phyloP scores from a whole-genome alignment of 1,140 invertebrate genomes.

The Drosophila paulistorum region DNA sequence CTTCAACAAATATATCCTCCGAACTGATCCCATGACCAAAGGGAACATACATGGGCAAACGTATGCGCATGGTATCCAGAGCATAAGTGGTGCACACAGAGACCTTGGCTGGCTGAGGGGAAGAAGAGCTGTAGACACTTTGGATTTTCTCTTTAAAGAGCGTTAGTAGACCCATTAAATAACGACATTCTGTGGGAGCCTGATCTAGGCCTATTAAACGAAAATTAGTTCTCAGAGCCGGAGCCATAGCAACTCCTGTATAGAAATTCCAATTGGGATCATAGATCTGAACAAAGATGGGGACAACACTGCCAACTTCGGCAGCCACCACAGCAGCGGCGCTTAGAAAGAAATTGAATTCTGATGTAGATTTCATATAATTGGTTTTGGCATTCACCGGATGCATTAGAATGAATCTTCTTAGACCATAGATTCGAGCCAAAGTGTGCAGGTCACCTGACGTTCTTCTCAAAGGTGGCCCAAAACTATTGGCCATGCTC shows the following conservation, averaged over 20 bases:
- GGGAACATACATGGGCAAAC: slow-evolving; percentile 71
- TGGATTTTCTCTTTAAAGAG: slow-evolving; percentile 92
- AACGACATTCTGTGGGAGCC: slow-evolving; percentile 91
- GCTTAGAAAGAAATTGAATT: slow-evolving; percentile 93
- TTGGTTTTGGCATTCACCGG: slow-evolving; percentile 84
- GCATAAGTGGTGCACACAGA: slow-evolving; percentile 93
- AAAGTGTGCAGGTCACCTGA: slow-evolving; percentile 84
- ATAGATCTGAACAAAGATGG: slow-evolving; percentile 93
- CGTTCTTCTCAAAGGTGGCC: slow-evolving; percentile 84
- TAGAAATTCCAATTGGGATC: slow-evolving; percentile 92
- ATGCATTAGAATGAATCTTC: slow-evolving; percentile 92
- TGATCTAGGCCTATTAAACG: slow-evolving; percentile 94
- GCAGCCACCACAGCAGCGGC: slow-evolving; percentile 92
- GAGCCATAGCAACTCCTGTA: slow-evolving; percentile 90
- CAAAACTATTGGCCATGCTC: slow-evolving; percentile 88
- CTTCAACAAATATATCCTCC: slow-evolving; percentile 58
- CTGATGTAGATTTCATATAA: slow-evolving; percentile 88
- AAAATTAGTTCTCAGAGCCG: slow-evolving; percentile 90
- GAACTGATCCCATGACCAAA: slow-evolving; percentile 57
- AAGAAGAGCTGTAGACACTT: slow-evolving; percentile 83
- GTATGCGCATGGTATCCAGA: slow-evolving; percentile 88
- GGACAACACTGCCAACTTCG: slow-evolving; percentile 91
- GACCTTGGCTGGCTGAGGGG: slow-evolving; percentile 85
- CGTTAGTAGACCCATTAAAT: slow-evolving; percentile 90
- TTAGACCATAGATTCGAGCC: slow-evolving; percentile 90